Conservation (phyloP, 2,113 vertebrate species). For the Atrichornis clamosus region DNA sequence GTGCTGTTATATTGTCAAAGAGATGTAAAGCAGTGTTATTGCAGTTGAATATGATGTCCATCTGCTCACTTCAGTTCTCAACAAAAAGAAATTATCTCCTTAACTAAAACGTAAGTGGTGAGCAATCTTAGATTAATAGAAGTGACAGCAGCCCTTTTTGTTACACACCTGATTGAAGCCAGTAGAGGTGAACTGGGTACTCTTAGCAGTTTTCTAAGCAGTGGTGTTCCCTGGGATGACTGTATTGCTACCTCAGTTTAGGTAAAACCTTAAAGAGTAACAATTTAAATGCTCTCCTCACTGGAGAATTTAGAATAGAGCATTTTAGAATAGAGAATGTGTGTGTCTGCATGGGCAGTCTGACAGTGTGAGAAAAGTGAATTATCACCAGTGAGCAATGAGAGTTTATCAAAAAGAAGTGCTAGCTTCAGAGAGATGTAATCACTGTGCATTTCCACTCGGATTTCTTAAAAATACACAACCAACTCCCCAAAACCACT, state of each 20-base stretch:
- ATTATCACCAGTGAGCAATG: background rate
- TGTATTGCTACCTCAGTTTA: background rate
- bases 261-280: background rate
- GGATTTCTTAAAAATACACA: background rate
- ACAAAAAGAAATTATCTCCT: background rate
- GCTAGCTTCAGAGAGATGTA: background rate
- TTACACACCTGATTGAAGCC: background rate
- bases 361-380: background rate
- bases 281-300: background rate
- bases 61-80: background rate
- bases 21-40: background rate
- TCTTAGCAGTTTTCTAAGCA: background rate
- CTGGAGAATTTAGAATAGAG: background rate
- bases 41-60: background rate
- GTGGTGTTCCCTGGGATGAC: background rate
- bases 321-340: background rate
- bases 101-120: background rate
- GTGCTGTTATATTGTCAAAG: background rate
- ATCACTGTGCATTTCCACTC: background rate
- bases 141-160: background rate
- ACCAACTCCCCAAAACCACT: background rate
- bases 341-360: background rate
- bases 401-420: slow-evolving; percentile 6
- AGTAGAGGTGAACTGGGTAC: background rate
- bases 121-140: background rate